These are phyloP conservation scores for Erynnis tages DNA, from an alignment of 2,888 invertebrate species.

Conservation along the genomic window DNA sequence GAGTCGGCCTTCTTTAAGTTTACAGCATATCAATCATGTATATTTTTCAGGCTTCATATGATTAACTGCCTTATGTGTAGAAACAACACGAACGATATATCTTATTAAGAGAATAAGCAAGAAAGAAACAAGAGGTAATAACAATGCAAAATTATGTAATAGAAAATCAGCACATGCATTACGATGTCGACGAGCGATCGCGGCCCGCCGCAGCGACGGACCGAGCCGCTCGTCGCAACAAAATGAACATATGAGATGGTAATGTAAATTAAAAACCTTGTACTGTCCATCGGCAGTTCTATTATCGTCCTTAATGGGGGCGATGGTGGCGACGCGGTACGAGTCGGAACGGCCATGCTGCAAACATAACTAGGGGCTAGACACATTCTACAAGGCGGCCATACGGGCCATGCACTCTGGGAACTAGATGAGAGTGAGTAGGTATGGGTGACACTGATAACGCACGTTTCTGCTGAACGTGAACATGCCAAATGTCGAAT, in stretches of 20 bases:
- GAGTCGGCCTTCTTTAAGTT: conserved; percentile 1
- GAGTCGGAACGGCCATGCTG: conserved; percentile 98
- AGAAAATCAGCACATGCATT: conserved; percentile 33
- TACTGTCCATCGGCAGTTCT: conserved; percentile 96
- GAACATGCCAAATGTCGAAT: neutral
- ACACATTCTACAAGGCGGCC: conserved; percentile 78
- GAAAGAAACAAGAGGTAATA: conserved; percentile 12
- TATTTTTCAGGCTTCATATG: conserved; percentile 6
- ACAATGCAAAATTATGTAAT: conserved; percentile 29
- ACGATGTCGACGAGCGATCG: conserved; percentile 30
- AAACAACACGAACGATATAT: conserved; percentile 14
- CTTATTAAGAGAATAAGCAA: neutral
- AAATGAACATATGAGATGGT: conserved; percentile 50
- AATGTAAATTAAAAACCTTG: conserved; percentile 86
- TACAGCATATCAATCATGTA: conserved; percentile 29
- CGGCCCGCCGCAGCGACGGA: conserved; percentile 25
- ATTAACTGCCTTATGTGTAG: conserved; percentile 6
- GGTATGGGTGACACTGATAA: conserved; percentile 47
- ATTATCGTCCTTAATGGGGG: conserved; percentile 96
- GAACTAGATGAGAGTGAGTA: conserved; percentile 52
- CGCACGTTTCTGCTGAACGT: conserved; percentile 40
- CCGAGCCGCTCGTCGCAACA: conserved; percentile 32
- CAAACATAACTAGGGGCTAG: conserved; percentile 82
- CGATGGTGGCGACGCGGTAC: conserved; percentile 98
- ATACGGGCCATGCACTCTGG: conserved; percentile 66